Conservation (phyloP, 2,113 vertebrate genomes). For the Acanthisitta chloris region DNA sequence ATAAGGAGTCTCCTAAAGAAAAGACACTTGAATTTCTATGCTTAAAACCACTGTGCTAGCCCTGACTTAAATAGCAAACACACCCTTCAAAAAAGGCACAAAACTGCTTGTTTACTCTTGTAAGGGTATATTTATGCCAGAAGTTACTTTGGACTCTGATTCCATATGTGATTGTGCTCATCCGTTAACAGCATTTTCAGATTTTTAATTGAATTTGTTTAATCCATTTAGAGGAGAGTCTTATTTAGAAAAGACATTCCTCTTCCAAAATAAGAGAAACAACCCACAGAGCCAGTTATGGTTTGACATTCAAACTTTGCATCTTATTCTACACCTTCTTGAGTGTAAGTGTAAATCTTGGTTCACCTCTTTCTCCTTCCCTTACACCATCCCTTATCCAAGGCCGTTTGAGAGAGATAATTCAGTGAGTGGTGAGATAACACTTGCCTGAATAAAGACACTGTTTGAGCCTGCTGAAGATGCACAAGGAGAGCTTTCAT, state of each 20-base stretch:
- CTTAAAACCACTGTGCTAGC: neutral
- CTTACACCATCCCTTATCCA: neutral
- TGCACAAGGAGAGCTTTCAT: neutral
- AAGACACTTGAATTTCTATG: neutral
- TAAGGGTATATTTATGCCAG: neutral
- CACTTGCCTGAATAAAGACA: neutral
- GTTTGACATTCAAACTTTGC: neutral
- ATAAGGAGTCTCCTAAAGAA: neutral
- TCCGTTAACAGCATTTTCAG: neutral
- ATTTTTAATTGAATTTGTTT: neutral
- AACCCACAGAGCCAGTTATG: neutral
- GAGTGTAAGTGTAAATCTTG: neutral
- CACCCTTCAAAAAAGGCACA: neutral
- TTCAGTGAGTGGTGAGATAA: neutral
- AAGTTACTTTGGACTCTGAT: neutral
- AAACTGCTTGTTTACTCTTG: neutral
- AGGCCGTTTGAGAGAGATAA: neutral
- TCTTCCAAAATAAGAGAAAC: neutral
- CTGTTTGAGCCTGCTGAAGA: neutral
- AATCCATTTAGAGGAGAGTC: neutral
- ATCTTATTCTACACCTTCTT: neutral
- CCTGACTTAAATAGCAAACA: neutral
- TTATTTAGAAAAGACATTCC: neutral
- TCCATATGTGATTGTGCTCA: neutral
- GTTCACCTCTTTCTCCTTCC: neutral